Conservation (phyloP, 1,140 invertebrate species). For the Psilanteris sp. region DNA sequence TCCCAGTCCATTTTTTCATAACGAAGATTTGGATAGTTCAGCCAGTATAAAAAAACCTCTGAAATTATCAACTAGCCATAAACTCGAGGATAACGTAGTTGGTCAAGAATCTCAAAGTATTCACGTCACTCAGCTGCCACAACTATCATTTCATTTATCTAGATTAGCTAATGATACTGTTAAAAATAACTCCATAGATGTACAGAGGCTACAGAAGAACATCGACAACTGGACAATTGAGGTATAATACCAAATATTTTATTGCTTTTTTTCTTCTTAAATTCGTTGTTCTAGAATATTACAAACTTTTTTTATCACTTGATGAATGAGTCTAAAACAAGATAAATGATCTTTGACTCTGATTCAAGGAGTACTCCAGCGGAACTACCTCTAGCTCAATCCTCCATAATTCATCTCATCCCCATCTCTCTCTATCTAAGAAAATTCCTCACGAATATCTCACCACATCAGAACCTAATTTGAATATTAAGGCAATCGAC, state of each 20-base stretch:
- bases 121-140: constrained; percentile 66
- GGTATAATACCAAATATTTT: no score
- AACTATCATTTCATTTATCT: constrained; percentile 38
- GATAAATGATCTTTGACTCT: constrained; percentile 32
- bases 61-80: constrained; percentile 75
- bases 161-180: background rate
- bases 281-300: no score
- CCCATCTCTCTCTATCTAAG: constrained; percentile 83
- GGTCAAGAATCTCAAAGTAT: constrained; percentile 76
- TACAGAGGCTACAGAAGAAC: constrained; percentile 87
- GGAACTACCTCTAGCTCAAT: constrained; percentile 67
- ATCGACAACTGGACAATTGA: constrained; percentile 92
- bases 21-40: constrained; percentile 63
- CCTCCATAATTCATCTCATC: constrained; percentile 71
- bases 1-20: constrained; percentile 79
- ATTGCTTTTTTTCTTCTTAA: no score
- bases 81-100: constrained; percentile 67
- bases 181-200: constrained; percentile 83
- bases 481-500: constrained; percentile 49
- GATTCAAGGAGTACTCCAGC: constrained; percentile 75
- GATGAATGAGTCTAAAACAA: background rate
- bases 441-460: constrained; percentile 88
- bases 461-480: constrained; percentile 81
- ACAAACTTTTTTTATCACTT: constrained; percentile 1
- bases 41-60: constrained; percentile 65